Evolutionary conservation across 2,888 invertebrate species (phyloP), one percentile per base, ranked within the genome.

Genomic region (Lasioglossum figueresi): DNA sequence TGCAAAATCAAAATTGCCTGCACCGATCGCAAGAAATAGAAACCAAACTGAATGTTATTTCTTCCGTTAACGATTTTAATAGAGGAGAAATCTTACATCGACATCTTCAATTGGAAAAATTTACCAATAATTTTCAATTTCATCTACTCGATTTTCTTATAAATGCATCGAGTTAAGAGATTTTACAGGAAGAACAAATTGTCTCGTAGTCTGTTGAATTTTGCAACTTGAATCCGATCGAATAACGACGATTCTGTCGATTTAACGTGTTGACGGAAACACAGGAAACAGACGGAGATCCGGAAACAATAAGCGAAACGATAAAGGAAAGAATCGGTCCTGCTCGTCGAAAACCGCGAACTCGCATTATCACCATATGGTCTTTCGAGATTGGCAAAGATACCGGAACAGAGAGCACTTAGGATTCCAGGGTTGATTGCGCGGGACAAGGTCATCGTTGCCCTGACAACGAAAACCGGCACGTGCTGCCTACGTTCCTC

Each of bases 381-480:
- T 78, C 79, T 82, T 83, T 76, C 68, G 45, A 79, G 84, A 88
- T 89, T 85, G 87, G 45, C 40, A 70, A 79, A 85, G 83, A 89
- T 89, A 89, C 89, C 89, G 83, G 86, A 88, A 85, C 80, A 83
- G 83, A 87, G 79, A 79, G 86, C 79, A 86, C 79, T 72, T 78
- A 79, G 88, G 78, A 89, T 85, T 84, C 84, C 83, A 77, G 84
- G 81, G 85, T 79, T 86, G 89, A 88, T 89, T 89, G 88, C 89
- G 89, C 94, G 94, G 94, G 94, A 93, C 94, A 94, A 94, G 95
- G 94, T 94, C 94, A 93, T 89, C 92, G 95, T 95, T 91, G 92
- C 94, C 94, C 88, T 94, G 92, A 94, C 93, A 93, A 94, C 94
- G 91, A 88, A 82, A 80, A 77, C 43, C 90, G 91, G 93, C 95